phyloP scores from a whole-genome alignment of 1,140 invertebrate genomes.

The Solenopsis fugax region DNA sequence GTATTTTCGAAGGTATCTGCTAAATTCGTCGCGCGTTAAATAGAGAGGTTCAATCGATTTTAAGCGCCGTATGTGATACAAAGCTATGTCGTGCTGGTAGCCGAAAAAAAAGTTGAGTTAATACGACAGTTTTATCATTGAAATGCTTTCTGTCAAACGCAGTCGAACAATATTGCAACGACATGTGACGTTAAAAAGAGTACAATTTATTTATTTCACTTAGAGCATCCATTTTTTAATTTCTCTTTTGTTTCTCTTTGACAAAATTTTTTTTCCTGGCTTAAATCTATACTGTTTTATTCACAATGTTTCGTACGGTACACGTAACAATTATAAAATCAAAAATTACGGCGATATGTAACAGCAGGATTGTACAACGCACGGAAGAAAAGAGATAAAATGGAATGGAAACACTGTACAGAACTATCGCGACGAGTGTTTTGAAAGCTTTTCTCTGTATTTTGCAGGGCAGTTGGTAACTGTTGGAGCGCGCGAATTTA shows the following conservation, averaged over 20 bases:
- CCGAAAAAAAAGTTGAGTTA: constrained; percentile 36
- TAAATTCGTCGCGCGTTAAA: constrained; percentile 34
- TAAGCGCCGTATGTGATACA: background rate
- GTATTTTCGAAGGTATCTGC: constrained; percentile 17
- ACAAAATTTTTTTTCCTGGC: background rate
- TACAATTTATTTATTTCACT: background rate
- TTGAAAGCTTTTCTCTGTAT: constrained; percentile 64
- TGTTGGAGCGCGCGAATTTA: constrained; percentile 49
- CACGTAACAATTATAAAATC: constrained; percentile 4
- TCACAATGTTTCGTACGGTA: background rate
- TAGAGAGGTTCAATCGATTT: constrained; percentile 40
- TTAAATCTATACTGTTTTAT: constrained; percentile 4
- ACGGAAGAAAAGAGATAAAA: constrained; percentile 29
- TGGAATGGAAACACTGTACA: constrained; percentile 18
- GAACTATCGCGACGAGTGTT: constrained; percentile 45
- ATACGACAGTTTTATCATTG: constrained; percentile 8
- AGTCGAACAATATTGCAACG: background rate
- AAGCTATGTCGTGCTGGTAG: background rate
- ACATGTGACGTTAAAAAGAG: background rate
- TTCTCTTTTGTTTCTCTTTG: background rate
- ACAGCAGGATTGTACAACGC: background rate
- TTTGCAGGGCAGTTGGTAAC: constrained; percentile 57
- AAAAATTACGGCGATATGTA: constrained; percentile 18
- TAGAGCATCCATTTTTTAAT: background rate
- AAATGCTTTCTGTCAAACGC: background rate